These are phyloP conservation scores for Dromas ardeola DNA, from an alignment of 2,113 vertebrate genomes.

Conservation along the genomic window DNA sequence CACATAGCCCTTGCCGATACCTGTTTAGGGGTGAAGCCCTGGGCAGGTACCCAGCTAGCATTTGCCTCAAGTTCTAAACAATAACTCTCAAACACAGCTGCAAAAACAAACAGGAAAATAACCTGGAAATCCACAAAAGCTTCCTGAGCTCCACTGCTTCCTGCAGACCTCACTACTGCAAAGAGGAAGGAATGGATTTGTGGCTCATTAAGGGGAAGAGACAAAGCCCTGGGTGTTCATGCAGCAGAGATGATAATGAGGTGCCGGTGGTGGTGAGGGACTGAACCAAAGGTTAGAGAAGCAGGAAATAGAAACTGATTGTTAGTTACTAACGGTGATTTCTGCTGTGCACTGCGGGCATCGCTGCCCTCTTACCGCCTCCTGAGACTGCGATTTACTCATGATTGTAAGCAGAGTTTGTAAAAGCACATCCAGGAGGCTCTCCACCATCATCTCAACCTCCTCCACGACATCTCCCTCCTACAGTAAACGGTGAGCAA, in stretches of 20 bases:
- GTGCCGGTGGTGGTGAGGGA: constrained; percentile 52
- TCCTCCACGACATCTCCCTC: constrained; percentile 94
- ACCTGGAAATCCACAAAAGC: not conserved
- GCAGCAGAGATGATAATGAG: constrained; percentile 57
- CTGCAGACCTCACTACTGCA: not conserved
- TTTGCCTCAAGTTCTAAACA: not conserved
- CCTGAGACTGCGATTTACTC: constrained; percentile 98
- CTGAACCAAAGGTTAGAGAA: constrained; percentile 71
- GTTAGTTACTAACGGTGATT: constrained; percentile 99
- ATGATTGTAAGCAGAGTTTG: constrained; percentile 96
- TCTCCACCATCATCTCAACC: constrained; percentile 99
- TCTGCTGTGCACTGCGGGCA: constrained; percentile 99
- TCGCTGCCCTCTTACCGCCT: constrained; percentile 99
- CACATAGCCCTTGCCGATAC: not conserved
- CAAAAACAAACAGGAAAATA: not conserved
- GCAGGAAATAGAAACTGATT: constrained; percentile 85
- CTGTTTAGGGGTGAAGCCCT: not conserved
- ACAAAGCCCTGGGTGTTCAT: constrained; percentile 56
- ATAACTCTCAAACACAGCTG: not conserved
- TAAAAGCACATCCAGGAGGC: constrained; percentile 96
- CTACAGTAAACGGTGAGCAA: constrained; percentile 75
- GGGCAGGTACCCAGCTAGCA: not conserved
- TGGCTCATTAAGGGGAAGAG: not conserved
- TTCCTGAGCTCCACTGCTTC: not conserved
- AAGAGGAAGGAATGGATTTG: not conserved